Evolutionary conservation across 2,113 vertebrate genomes (phyloP), one percentile per base, ranked within the genome.

Genomic region (Dendrocopos noguchii): DNA sequence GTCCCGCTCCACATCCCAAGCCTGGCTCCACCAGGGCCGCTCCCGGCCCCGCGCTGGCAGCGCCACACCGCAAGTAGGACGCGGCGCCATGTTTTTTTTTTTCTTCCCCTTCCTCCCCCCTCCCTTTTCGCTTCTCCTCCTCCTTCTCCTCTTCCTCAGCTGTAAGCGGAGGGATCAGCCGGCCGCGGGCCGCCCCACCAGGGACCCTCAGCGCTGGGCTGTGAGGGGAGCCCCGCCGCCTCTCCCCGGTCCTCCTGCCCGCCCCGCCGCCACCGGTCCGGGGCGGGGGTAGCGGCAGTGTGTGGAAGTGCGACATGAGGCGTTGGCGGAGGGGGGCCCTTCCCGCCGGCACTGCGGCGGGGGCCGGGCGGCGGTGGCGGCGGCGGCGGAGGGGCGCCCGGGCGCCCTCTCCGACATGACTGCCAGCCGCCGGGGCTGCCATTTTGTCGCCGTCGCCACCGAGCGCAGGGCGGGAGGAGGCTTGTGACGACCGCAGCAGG

Each of bases 31-130:
- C 78, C 42, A 28, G 60, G 68, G 67, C 85, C 94, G 82, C 91
- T 91, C 93, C 91, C 78, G 68, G 85, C 91, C 91, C 80, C 80
- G 88, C 80, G 88, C 72, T 60, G 95, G 52, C 82, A 85, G 94
- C 94, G 79, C 88, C 94, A 72, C 74, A 75, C 94, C 90, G 57
- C 93, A 95, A 95, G 91, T 91, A 97, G 97, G 97, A 97, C 94
- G 93, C 94, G 97, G 96, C 97, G 97, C 97, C 97, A 97, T 98
- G 94, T 97, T 97, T 95, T 81, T 92, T 87, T 76, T 86, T 81
- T 36, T 14, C 22, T 25, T 44, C 9, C 10, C 28, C 15, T 21
- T 5, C 28, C 42, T 17, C 75, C 24, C 61, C 50, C 39, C 55
- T 52, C 50, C 50, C 22, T 52, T 52, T 52, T 52, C 50, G 50